A percentile compares a stretch with the other conserved stretches of the same genome.
Conservation (phyloP, 1,140 invertebrate genomes). For the Harlomillsia oculata region DNA sequence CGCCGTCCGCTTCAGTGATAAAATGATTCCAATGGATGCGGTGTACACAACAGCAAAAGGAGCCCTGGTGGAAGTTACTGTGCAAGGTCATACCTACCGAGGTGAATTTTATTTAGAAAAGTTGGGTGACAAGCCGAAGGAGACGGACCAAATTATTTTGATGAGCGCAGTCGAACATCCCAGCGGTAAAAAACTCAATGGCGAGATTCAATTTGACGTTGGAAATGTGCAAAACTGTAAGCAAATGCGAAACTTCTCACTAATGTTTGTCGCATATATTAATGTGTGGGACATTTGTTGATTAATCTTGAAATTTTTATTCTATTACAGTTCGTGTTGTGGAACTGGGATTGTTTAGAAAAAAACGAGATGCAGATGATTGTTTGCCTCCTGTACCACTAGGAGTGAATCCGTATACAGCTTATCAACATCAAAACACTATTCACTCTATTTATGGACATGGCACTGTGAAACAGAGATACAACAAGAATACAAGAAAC, state of each 20-base stretch:
- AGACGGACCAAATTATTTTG: conserved; percentile 5
- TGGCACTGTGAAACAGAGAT: background rate
- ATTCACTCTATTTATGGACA: too few species aligned
- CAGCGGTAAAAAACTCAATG: background rate
- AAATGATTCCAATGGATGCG: too few species aligned
- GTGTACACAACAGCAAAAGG: conserved; percentile 8
- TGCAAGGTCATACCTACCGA: background rate
- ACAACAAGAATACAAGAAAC: too few species aligned
- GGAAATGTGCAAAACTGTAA: conserved; percentile 15
- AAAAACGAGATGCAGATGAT: conserved; percentile 11
- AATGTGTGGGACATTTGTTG: background rate
- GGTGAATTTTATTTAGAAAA: conserved; percentile 10
- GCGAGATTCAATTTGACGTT: background rate
- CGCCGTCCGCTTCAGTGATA: too few species aligned
- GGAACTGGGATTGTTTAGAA: conserved; percentile 8
- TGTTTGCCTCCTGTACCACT: background rate
- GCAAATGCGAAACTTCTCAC: background rate
- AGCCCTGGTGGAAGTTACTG: conserved; percentile 10
- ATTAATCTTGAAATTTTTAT: background rate
- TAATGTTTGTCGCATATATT: background rate
- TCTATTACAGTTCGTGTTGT: conserved; percentile 9
- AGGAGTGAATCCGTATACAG: too few species aligned
- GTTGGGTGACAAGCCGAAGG: background rate
- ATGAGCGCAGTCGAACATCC: conserved; percentile 4
- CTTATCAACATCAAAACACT: too few species aligned